A percentile compares a stretch with the other conserved stretches of the same genome.
Evolutionary conservation across 2,797 vertebrate species (phyloP).

Genomic region (Crocidura indochinensis): DNA sequence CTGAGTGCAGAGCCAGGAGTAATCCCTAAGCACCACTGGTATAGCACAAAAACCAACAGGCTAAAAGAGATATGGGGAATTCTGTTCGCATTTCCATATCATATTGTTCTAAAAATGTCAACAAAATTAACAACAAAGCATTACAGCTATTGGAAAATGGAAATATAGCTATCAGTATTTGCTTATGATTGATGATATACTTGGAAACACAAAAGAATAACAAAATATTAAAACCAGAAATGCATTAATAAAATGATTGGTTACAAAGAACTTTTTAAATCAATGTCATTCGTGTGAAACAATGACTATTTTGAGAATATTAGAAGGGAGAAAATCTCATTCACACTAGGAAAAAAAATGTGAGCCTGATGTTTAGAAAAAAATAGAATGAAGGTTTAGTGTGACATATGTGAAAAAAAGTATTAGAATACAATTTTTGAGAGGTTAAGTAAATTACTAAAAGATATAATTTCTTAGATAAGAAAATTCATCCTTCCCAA

Average conservation of each 20-base stretch:
- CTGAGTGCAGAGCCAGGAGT: too few species aligned
- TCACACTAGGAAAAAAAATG: background rate
- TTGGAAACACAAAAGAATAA: slow-evolving; percentile 38
- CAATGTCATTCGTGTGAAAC: slow-evolving; percentile 33
- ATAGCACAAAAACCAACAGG: too few species aligned
- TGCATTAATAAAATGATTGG: slow-evolving; percentile 23
- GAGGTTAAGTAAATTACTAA: slow-evolving; percentile 15
- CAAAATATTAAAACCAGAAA: slow-evolving; percentile 50
- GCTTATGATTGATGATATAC: slow-evolving; percentile 12
- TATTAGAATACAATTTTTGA: slow-evolving; percentile 44
- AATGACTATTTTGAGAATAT: slow-evolving; percentile 20
- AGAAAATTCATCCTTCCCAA: background rate
- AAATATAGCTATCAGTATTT: background rate
- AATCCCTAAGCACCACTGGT: too few species aligned
- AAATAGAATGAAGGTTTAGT: slow-evolving; percentile 40
- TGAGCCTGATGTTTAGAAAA: slow-evolving; percentile 3
- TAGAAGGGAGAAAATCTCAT: background rate
- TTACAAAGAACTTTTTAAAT: slow-evolving; percentile 58
- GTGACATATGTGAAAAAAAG: slow-evolving; percentile 8
- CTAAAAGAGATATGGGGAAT: too few species aligned
- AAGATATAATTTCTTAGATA: background rate
- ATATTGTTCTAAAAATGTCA: slow-evolving; percentile 45
- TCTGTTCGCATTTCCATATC: slow-evolving; percentile 25
- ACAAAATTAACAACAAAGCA: slow-evolving; percentile 49
- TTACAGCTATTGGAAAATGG: background rate